Evolutionary conservation across 1,140 invertebrate species (phyloP), one percentile per base, ranked within the genome.

Genomic region (Anadara kagoshimensis): DNA sequence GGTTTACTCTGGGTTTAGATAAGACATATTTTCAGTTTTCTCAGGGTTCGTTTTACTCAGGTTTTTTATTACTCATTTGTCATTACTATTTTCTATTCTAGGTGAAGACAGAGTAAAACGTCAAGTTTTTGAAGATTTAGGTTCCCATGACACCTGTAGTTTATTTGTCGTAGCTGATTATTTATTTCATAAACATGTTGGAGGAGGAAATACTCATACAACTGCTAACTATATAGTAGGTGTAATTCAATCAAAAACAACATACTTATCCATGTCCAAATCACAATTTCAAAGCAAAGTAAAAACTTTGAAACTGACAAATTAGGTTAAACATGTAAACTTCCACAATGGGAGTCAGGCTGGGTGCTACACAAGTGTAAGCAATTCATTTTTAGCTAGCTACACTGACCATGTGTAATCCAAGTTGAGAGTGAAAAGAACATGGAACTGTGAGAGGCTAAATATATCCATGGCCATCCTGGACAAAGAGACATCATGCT

Each of bases 141-240:
- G 43, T 16, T 58, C 47, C 4, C 58, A 59, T 11, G 65, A 58
- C 61, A 51, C 65, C 4, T 75, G 73, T 66, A 59, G 43, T 18
- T 29, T 75, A 16, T 69, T 69, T 49, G 22, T 75, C 4, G 61
- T 75, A 20, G 73, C 73, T 20, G 73, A 75, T 69, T 75, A 69
- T 59, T 24, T 47, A 58, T 75, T 75, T 54, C 67, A 75, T 65
- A 53, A 57, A 51, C 58, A 75, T 53, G 44, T 75, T 61, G 73
- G 73, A 36, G 67, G 62, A 26, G 47, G 45, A 5, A 75, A 63
- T 24, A 59, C 62, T 3, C 66, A 69, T 20, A 65, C 61, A 12
- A 75, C 73, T 20, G 73, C 73, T 0, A 69, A 54, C 43, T 75
- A 75, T 69, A 69, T 75, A 29, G 73, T 75, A 61, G 59, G 61